Evolutionary conservation across 2,888 invertebrate species (phyloP), one percentile per base, ranked within the genome.

Genomic region (Eilema sororculum): DNA sequence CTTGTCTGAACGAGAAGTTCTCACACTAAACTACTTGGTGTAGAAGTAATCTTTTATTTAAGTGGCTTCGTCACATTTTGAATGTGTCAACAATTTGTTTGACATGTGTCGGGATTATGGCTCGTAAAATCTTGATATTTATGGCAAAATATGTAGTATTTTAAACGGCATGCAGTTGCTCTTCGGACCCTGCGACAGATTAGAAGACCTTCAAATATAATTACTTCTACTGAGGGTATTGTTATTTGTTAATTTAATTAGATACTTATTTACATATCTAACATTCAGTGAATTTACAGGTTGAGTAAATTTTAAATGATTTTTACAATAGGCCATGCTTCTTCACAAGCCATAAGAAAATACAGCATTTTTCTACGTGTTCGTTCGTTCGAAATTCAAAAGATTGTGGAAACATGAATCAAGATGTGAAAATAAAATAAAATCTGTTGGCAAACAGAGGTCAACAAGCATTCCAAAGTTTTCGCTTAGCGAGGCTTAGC

Each of bases 71-170:
- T 84, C 88, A 85, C 87, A 84, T 86, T 90, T 87, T 86, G 74
- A 84, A 88, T 83, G 89, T 91, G 92, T 90, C 89, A 91, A 90
- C 89, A 90, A 92, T 91, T 92, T 91, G 91, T 93, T 93, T 92
- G 93, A 92, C 93, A 93, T 91, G 84, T 93, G 93, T 92, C 88
- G 76, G 85, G 87, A 88, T 88, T 88, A 87, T 82, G 70, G 86
- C 80, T 88, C 93, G 87, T 93, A 92, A 93, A 92, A 84, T 82
- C 73, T 77, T 41, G 75, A 85, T 87, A 85, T 93, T 93, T 92
- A 93, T 87, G 92, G 87, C 87, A 81, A 89, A 90, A 90, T 88
- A 87, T 90, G 91, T 91, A 86, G 88, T 89, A 88, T 84, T 90
- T 90, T 91, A 91, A 91, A 90, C 88, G 87, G 83, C 85, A 79